A percentile compares a stretch with the other conserved stretches of the same genome.
phyloP scores from a whole-genome alignment of 2,797 vertebrate species.

The Huso huso region DNA sequence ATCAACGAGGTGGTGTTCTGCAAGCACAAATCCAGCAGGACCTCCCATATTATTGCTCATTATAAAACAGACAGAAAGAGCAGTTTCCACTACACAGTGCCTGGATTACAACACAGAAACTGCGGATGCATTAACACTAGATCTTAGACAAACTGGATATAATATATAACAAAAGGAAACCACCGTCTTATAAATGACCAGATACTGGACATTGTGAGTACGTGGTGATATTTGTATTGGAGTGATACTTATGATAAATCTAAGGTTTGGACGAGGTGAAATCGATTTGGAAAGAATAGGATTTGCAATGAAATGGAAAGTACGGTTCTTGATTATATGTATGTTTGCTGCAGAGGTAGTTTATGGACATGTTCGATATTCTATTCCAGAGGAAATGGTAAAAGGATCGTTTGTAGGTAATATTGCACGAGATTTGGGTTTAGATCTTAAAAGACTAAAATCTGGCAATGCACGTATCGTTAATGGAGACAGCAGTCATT shows the following conservation, averaged over 20 bases:
- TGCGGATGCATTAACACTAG: background rate
- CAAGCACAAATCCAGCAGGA: constrained; percentile 5
- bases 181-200: no score
- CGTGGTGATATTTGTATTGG: no score
- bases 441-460: constrained; percentile 29
- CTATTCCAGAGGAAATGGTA: constrained; percentile 32
- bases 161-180: no score
- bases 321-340: background rate
- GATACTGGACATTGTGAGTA: no score
- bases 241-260: no score
- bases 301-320: background rate
- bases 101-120: no score
- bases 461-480: constrained; percentile 30
- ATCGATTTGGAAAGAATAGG: no score
- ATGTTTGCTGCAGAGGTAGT: background rate
- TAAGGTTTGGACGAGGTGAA: no score
- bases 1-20: constrained; percentile 16
- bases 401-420: constrained; percentile 24
- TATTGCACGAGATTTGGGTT: constrained; percentile 31
- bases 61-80: no score
- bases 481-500: constrained; percentile 23
- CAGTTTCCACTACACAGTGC: no score
- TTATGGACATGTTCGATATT: constrained; percentile 37
- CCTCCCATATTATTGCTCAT: constrained; percentile 15
- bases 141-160: background rate